Evolutionary conservation across 2,888 invertebrate species (phyloP).

Genomic region (Branchellion lobata): DNA sequence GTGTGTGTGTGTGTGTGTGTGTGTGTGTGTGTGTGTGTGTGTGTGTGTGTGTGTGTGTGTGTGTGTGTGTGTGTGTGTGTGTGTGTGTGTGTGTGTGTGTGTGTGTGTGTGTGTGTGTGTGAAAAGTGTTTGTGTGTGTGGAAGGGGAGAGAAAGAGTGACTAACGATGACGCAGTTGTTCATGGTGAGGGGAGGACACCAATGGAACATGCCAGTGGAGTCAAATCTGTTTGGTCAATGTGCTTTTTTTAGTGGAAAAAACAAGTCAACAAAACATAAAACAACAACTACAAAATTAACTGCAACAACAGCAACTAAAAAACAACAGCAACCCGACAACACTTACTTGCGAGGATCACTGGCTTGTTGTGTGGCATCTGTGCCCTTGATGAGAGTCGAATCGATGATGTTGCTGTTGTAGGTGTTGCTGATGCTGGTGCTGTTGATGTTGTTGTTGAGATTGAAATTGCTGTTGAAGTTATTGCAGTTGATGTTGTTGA

Average conservation of each 20-base stretch:
- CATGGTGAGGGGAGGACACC: conserved; percentile 94
- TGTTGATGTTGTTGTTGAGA: not conserved
- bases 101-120: conserved; percentile 51
- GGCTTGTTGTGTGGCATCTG: not conserved
- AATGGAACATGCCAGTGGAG: conserved; percentile 99
- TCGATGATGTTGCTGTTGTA: not conserved
- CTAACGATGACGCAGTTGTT: conserved; percentile 93
- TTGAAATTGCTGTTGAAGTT: too few relatives aligned
- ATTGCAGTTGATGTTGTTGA: not conserved
- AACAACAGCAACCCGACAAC: too few relatives aligned
- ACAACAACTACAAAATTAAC: too few relatives aligned
- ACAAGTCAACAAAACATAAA: too few relatives aligned
- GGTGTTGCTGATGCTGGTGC: not conserved
- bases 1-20: too few relatives aligned
- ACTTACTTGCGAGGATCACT: not conserved
- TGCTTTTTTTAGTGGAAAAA: too few relatives aligned
- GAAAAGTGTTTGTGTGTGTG: not conserved
- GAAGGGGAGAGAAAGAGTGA: not conserved
- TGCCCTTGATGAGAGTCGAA: not conserved
- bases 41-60: too few relatives aligned
- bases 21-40: too few relatives aligned
- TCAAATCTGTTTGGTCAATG: conserved; percentile 76
- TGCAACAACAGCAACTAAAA: too few relatives aligned
- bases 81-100: conserved; percentile 72
- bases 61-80: too few relatives aligned